Evolutionary conservation across 2,888 invertebrate genomes (phyloP), one percentile per base, ranked within the genome.

Genomic region (Branchellion lobata): DNA sequence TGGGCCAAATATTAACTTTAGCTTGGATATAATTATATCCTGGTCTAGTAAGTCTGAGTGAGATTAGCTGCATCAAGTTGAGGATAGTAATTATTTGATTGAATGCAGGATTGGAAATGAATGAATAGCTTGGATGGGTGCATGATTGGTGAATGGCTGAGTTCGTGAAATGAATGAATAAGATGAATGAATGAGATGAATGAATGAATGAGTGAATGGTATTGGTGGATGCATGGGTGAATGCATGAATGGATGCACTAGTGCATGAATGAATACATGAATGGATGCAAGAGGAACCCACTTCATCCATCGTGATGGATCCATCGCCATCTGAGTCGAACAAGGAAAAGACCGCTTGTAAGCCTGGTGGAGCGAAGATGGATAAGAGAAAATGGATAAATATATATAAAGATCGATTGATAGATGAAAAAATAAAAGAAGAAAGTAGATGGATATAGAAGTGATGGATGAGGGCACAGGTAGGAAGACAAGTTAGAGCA

Each of bases 251-350:
- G 18, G 47, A 47, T 47, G 18, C 11, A 47, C 47, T 14, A 18
- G 47, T 47, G 18, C 11, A 47, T 18, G 18, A 47, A 47, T n/a
- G n/a, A n/a, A n/a, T n/a, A n/a, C n/a, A n/a, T n/a, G n/a, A n/a
- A n/a, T n/a, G n/a, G n/a, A n/a, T n/a, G n/a, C n/a, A n/a, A n/a
- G n/a, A n/a, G n/a, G n/a, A n/a, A n/a, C n/a, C 21, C 5, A 80
- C 81, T 33, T 82, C 81, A 5, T 80, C 81, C 80, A 81, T 80
- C 3, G 80, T 80, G 11, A 83, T 82, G 65, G 71, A 83, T 24
- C 82, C 82, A 74, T 83, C 83, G 34, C 80, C 79, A 61, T 83
- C 82, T 72, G 75, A 77, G 51, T 80, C 80, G 74, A 82, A 81
- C 61, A 81, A 47, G 21, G 71, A 71, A 53, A 81, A 81, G 65